phyloP scores from a whole-genome alignment of 2,113 vertebrate genomes.

The Casuarius casuarius region DNA sequence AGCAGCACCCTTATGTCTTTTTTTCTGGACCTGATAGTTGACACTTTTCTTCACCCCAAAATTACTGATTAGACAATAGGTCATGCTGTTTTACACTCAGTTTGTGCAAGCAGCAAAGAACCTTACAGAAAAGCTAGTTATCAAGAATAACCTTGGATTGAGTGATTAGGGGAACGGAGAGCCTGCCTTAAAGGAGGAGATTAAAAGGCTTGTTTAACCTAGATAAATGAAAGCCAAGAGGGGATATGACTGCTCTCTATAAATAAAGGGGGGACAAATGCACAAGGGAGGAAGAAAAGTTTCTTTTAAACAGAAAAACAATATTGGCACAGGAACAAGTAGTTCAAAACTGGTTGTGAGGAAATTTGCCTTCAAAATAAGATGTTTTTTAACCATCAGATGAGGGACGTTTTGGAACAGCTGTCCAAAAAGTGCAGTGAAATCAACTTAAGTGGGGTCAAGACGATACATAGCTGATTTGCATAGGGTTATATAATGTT shows the following conservation, averaged over 20 bases:
- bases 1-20: background rate
- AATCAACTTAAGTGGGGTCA: background rate
- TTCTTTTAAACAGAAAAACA: background rate
- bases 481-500: background rate
- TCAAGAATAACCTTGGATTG: slow-evolving; percentile 45
- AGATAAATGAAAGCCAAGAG: slow-evolving; percentile 50
- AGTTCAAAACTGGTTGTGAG: background rate
- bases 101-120: background rate
- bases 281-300: background rate
- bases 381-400: background rate
- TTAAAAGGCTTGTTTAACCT: slow-evolving; percentile 54
- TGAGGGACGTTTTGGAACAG: background rate
- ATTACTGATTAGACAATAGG: slow-evolving; percentile 19
- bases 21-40: slow-evolving; percentile 3
- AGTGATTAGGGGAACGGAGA: slow-evolving; percentile 14
- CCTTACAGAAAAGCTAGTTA: slow-evolving; percentile 29
- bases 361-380: slow-evolving; percentile 20
- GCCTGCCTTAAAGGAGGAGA: slow-evolving; percentile 25
- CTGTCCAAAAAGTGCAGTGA: background rate
- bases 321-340: background rate
- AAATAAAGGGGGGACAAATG: slow-evolving; percentile 26
- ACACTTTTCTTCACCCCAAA: slow-evolving; percentile 9
- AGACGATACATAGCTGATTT: background rate
- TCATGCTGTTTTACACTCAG: background rate
- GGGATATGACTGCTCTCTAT: slow-evolving; percentile 30